Evolutionary conservation across 2,888 invertebrate species (phyloP).

Genomic region (Achlya flavicornis): DNA sequence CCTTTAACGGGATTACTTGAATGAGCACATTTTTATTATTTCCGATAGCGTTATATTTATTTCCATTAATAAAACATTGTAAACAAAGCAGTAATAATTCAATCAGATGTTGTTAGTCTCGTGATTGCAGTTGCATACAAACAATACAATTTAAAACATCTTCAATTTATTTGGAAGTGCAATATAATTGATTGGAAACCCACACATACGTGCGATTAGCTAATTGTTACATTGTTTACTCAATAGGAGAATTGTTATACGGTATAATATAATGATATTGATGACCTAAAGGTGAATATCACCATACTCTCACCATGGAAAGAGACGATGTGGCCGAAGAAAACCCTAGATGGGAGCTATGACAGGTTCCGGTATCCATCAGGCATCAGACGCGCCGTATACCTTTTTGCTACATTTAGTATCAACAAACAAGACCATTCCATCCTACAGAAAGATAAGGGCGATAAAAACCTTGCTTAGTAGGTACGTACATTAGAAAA

Average conservation of each 20-base stretch:
- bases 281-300: neutral
- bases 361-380: too few relatives aligned
- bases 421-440: too few relatives aligned
- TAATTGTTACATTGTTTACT: neutral
- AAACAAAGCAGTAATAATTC: slow-evolving; percentile 1
- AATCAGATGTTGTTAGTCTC: neutral
- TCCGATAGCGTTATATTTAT: neutral
- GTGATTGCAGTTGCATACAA: slow-evolving; percentile 4
- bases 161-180: neutral
- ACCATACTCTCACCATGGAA: too few relatives aligned
- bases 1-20: neutral
- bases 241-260: neutral
- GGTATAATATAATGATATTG: too few relatives aligned
- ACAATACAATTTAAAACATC: slow-evolving; percentile 5
- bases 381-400: too few relatives aligned
- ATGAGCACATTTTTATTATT: neutral
- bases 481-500: neutral
- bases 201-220: neutral
- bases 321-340: too few relatives aligned
- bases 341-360: too few relatives aligned
- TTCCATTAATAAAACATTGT: neutral
- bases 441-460: too few relatives aligned
- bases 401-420: too few relatives aligned
- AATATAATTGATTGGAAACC: slow-evolving; percentile 4
- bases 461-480: too few relatives aligned